phyloP scores from a whole-genome alignment of 2,888 invertebrate species.

The Parnassius mnemosyne region DNA sequence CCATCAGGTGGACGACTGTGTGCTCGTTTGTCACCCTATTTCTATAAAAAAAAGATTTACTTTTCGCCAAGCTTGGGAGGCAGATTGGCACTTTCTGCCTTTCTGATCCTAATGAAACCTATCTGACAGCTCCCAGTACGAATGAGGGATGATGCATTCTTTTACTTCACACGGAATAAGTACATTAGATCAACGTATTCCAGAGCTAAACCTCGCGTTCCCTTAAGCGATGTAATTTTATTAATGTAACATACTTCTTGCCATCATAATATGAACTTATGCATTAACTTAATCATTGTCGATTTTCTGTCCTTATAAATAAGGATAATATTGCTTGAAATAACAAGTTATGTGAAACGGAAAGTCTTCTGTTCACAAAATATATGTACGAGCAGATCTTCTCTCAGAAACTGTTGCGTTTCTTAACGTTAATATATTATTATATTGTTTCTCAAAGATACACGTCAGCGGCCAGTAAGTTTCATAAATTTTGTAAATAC shows the following conservation, averaged over 20 bases:
- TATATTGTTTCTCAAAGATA: not conserved
- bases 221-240: conserved; percentile 44
- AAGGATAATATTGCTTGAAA: conserved; percentile 34
- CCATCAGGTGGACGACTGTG: no score
- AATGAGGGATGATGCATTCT: no score
- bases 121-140: not conserved
- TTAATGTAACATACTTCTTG: conserved; percentile 46
- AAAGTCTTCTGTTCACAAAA: conserved; percentile 50
- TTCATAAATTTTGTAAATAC: conserved; percentile 18
- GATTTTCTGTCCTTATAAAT: conserved; percentile 29
- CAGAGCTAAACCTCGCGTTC: conserved; percentile 30
- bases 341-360: conserved; percentile 45
- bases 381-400: conserved; percentile 49
- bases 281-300: conserved; percentile 13
- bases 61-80: no score
- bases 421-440: no score
- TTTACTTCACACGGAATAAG: not conserved
- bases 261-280: conserved; percentile 43
- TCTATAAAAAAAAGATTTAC: no score
- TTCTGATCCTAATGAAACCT: not conserved
- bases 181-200: conserved; percentile 31
- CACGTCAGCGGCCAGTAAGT: conserved; percentile 28
- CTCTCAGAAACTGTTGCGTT: conserved; percentile 47
- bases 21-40: no score
- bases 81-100: no score